These are phyloP conservation scores for Lophura nycthemera DNA, from an alignment of 2,113 vertebrate species.

Conservation along the genomic window DNA sequence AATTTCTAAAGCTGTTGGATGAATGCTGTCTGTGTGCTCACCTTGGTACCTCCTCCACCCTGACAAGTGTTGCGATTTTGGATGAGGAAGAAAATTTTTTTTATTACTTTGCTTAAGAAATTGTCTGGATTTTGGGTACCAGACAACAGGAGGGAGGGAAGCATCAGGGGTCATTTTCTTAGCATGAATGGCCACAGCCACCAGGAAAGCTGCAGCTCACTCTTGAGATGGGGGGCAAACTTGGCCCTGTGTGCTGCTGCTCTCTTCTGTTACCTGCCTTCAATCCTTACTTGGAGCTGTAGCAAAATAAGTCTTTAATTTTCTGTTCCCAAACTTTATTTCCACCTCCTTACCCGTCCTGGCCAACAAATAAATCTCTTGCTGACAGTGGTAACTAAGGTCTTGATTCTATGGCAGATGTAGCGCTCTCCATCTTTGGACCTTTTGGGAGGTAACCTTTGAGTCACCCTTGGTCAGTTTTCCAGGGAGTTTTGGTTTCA, in stretches of 20 bases:
- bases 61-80: background rate
- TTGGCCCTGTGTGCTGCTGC: background rate
- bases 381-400: background rate
- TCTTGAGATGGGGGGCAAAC: background rate
- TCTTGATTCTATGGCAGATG: background rate
- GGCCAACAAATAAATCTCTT: background rate
- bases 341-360: rapidly evolving
- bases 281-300: background rate
- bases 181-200: background rate
- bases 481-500: background rate
- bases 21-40: background rate
- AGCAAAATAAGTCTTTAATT: background rate
- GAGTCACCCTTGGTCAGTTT: background rate
- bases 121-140: background rate
- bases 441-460: background rate
- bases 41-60: background rate
- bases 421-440: background rate
- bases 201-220: background rate
- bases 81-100: background rate
- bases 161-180: background rate
- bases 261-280: background rate
- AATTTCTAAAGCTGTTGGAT: background rate
- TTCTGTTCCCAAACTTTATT: background rate
- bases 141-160: background rate
- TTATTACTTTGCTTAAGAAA: background rate